A percentile compares a stretch with the other conserved stretches of the same genome.
Conservation (phyloP, 2,113 vertebrate genomes). For the Bombycilla garrulus region DNA sequence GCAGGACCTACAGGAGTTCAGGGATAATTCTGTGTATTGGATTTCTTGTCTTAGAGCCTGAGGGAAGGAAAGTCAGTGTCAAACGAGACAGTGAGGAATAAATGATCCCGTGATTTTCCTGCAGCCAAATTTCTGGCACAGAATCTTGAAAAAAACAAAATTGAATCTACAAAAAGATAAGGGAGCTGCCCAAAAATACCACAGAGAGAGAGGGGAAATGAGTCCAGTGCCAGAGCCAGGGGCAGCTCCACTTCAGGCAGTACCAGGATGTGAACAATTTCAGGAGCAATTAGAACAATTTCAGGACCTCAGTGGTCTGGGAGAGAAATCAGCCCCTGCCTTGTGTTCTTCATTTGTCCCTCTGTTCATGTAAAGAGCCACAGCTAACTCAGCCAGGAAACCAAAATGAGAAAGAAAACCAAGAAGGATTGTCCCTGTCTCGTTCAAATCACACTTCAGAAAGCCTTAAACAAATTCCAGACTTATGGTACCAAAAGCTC, state of each 20-base stretch:
- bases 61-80: not conserved
- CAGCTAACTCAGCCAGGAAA: not conserved
- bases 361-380: not conserved
- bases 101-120: not conserved
- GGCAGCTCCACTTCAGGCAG: not conserved
- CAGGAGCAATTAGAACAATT: not conserved
- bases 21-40: not conserved
- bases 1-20: not conserved
- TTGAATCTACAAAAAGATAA: not conserved
- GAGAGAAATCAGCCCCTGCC: not conserved
- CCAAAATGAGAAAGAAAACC: not conserved
- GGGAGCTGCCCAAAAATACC: not conserved
- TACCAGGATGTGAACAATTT: accelerated
- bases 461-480: not conserved
- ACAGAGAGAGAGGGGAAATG: not conserved
- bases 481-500: not conserved
- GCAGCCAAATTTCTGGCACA: not conserved
- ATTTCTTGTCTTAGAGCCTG: not conserved
- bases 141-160: not conserved
- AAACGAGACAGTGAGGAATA: not conserved
- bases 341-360: not conserved
- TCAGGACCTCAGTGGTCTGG: not conserved
- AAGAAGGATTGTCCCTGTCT: not conserved
- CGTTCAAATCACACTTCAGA: not conserved
- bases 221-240: not conserved